Percentiles rank a stretch among this genome's conserved stretches.
These are phyloP conservation scores for Panthera tigris DNA, from an alignment of 2,113 vertebrate genomes.

Conservation along the genomic window DNA sequence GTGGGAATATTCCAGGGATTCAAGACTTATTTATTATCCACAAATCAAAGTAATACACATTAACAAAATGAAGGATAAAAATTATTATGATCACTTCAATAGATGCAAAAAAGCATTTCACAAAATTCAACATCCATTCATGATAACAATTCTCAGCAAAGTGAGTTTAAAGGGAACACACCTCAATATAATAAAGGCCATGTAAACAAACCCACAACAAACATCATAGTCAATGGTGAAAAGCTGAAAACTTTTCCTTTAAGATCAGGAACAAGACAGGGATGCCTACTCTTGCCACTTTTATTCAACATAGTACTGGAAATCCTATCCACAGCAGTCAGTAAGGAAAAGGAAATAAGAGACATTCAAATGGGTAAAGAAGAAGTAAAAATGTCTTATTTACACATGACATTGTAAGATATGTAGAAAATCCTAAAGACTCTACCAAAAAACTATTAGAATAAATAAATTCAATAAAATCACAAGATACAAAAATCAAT, in stretches of 20 bases:
- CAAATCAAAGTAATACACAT: not conserved
- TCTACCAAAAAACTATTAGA: not conserved
- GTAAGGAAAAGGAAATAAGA: not conserved
- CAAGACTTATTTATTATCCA: not conserved
- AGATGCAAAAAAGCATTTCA: not conserved
- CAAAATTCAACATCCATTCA: not conserved
- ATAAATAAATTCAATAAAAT: not conserved
- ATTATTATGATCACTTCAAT: not conserved
- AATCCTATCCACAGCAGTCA: not conserved
- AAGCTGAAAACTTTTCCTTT: not conserved
- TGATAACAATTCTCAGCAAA: not conserved
- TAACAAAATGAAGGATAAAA: not conserved
- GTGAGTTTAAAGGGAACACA: not conserved
- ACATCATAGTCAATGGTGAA: not conserved
- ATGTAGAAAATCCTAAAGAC: not conserved
- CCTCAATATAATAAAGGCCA: not conserved
- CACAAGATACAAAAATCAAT: not conserved
- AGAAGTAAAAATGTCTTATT: not conserved
- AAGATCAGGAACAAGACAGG: not conserved
- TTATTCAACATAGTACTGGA: not conserved
- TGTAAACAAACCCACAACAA: not conserved
- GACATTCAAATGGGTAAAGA: not conserved
- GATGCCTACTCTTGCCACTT: not conserved
- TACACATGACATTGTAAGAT: not conserved
- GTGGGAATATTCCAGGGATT: not conserved